Evolutionary conservation across 2,888 invertebrate species (phyloP).

Genomic region (Coremacera marginata): DNA sequence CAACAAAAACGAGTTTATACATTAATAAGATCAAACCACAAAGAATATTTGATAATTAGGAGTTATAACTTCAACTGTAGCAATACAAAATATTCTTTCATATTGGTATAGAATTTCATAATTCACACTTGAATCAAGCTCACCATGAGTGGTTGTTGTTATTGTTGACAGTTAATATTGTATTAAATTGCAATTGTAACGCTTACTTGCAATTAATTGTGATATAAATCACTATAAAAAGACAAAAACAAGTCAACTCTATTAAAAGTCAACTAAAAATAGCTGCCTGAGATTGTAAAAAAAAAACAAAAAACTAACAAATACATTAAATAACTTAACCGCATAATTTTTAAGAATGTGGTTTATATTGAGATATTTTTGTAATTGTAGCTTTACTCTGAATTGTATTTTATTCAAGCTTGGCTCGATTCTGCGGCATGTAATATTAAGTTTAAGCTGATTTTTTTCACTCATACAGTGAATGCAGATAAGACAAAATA

Average conservation of each 20-base stretch:
- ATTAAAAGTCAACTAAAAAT: constrained; percentile 30
- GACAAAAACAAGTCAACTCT: not conserved
- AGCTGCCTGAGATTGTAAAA: not conserved
- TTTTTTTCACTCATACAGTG: no score
- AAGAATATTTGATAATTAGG: no score
- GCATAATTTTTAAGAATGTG: constrained; percentile 20
- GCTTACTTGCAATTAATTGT: constrained; percentile 23
- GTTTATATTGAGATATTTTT: constrained; percentile 32
- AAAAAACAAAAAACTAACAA: not conserved
- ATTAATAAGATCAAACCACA: no score
- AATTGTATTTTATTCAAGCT: not conserved
- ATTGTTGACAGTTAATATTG: not conserved
- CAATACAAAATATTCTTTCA: not conserved
- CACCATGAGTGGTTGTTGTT: not conserved
- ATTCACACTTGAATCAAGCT: not conserved
- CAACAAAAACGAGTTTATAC: no score
- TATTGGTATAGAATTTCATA: not conserved
- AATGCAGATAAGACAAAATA: no score
- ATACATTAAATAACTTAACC: constrained; percentile 21
- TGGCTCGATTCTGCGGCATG: not conserved
- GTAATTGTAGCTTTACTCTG: not conserved
- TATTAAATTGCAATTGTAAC: constrained; percentile 15
- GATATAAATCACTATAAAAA: constrained; percentile 4
- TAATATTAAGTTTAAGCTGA: not conserved
- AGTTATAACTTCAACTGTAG: no score